These are phyloP conservation scores for Lacerta viridis DNA, from an alignment of 2,797 vertebrate genomes.

Conservation along the genomic window DNA sequence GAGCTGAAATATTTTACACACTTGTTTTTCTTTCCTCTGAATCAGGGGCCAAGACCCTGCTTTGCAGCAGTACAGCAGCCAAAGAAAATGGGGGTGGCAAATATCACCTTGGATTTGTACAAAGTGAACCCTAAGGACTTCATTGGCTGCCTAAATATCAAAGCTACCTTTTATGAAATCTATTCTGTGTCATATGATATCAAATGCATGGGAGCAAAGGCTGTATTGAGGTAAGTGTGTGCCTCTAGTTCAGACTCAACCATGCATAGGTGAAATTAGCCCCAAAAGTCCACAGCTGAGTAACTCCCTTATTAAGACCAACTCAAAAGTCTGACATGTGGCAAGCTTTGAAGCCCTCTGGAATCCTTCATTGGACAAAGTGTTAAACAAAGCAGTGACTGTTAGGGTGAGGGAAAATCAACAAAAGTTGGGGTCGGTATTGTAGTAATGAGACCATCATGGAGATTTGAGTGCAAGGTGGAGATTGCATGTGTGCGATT, in stretches of 20 bases:
- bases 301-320: too few relatives aligned
- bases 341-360: too few relatives aligned
- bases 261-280: neutral
- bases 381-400: too few relatives aligned
- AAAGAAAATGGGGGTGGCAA: conserved; percentile 85
- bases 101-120: conserved; percentile 88
- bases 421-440: too few relatives aligned
- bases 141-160: conserved; percentile 87
- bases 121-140: conserved; percentile 88
- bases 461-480: too few relatives aligned
- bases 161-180: conserved; percentile 86
- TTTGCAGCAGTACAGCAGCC: conserved; percentile 64
- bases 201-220: conserved; percentile 82
- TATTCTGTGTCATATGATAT: conserved; percentile 87
- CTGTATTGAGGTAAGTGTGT: conserved; percentile 83
- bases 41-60: conserved; percentile 69
- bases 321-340: too few relatives aligned
- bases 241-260: neutral
- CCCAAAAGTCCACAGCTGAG: too few relatives aligned
- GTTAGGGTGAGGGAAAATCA: too few relatives aligned
- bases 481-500: too few relatives aligned
- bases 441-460: too few relatives aligned
- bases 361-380: too few relatives aligned
- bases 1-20: neutral
- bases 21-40: neutral